phyloP scores from a whole-genome alignment of 2,797 vertebrate species.

The Lepilemur ruficaudatus region DNA sequence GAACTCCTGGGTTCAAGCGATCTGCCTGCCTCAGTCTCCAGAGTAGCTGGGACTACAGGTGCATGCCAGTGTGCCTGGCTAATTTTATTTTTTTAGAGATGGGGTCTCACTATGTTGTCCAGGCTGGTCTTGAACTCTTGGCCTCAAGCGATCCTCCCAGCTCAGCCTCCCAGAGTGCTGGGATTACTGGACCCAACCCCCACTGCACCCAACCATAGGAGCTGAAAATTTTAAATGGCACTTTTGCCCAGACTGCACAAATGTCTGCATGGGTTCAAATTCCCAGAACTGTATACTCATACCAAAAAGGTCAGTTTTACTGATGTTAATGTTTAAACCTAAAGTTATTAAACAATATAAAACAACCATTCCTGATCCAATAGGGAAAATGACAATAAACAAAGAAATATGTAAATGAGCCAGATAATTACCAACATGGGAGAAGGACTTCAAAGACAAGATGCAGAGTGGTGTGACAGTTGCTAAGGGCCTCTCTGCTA shows the following conservation, averaged over 20 bases:
- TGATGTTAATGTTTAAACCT: neutral
- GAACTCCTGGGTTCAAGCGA: too few relatives aligned
- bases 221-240: neutral
- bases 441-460: neutral
- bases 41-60: too few relatives aligned
- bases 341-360: neutral
- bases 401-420: neutral
- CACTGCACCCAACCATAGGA: neutral
- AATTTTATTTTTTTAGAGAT: neutral
- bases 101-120: neutral
- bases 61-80: too few relatives aligned
- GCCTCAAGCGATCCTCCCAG: neutral
- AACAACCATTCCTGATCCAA: neutral
- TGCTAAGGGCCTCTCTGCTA: neutral
- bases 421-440: neutral
- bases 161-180: neutral
- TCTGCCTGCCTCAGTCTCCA: too few relatives aligned
- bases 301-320: neutral
- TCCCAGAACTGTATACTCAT: neutral
- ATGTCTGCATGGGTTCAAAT: neutral
- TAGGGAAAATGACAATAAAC: neutral
- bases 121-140: neutral
- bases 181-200: neutral
- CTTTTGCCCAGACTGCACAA: neutral
- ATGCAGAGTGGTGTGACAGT: neutral